Evolutionary conservation across 2,888 invertebrate genomes (phyloP), one percentile per base, ranked within the genome.

Genomic region (Ernsta delagoae): DNA sequence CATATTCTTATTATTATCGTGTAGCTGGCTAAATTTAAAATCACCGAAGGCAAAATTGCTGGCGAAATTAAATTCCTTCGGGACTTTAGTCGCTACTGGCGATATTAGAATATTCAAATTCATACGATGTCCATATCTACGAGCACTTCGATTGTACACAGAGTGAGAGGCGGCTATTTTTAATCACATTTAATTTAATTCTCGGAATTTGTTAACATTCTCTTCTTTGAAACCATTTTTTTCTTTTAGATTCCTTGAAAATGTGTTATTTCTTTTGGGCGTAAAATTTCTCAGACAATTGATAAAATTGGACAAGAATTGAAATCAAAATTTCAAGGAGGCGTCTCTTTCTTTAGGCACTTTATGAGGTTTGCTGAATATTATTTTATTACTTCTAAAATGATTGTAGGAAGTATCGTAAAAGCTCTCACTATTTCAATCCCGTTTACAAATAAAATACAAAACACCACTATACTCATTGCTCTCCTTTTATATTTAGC

Each of bases 91-190:
- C 31, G 60, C 11, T 43, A 45, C 59, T 16, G 41, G 41, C 60
- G 43, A 60, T 24, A 60, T 60, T 41, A 31, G n/a, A 60, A 60
- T 59, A 53, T 56, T 56, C 41, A 60, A 43, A 56, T 56, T 56
- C 24, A 45, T 31, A 59, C 59, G 59, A 57, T 24, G 50, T 36
- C 48, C 48, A n/a, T 11, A n/a, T 0, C 54, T 9, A 56, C 48
- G 48, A 48, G 12, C 5, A 12, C 54, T 54, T 54, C 31, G 31
- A 24, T 54, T 54, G 31, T 54, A 54, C 31, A 9, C 31, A 31
- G 31, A 24, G 9, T 31, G 54, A 54, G 54, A 54, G 36, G 36
- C 7, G 12, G 54, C 31, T 31, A 31, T 54, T 54, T 54, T 53
- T 53, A 24, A 24, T 24, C 53, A 53, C 53, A n/a, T 53, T 54